A percentile compares a stretch with the other conserved stretches of the same genome.
Conservation (phyloP, 2,797 vertebrate genomes). For the Molossus alvarezi region DNA sequence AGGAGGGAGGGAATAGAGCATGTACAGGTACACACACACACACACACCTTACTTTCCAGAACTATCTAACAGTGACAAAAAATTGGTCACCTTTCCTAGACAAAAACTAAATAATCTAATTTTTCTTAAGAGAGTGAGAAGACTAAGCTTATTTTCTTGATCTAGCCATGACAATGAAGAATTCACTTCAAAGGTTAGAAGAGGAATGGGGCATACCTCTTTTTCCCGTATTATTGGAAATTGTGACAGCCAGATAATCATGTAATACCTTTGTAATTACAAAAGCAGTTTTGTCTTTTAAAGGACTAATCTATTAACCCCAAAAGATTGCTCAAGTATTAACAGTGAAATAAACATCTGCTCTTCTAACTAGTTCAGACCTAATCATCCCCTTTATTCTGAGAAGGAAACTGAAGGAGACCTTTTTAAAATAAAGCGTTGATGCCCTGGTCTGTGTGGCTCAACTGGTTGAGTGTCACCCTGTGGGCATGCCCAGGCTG, state of each 20-base stretch:
- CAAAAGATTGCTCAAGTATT: constrained; percentile 5
- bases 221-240: constrained; percentile 2
- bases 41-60: background rate
- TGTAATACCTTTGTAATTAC: background rate
- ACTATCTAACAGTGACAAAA: background rate
- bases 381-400: background rate
- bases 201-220: background rate
- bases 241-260: background rate
- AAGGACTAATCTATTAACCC: background rate
- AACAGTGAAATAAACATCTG: constrained; percentile 23
- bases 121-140: background rate
- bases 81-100: background rate
- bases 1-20: background rate
- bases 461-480: too few relatives aligned
- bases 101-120: background rate
- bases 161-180: background rate
- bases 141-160: background rate
- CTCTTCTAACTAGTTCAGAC: background rate
- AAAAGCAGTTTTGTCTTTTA: constrained; percentile 9
- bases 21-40: background rate
- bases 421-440: constrained; percentile 4
- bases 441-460: too few relatives aligned
- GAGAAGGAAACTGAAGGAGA: background rate
- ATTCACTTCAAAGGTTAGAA: background rate
- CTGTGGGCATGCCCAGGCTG: too few relatives aligned